phyloP scores from a whole-genome alignment of 2,888 invertebrate species.

The Atherix ibis region DNA sequence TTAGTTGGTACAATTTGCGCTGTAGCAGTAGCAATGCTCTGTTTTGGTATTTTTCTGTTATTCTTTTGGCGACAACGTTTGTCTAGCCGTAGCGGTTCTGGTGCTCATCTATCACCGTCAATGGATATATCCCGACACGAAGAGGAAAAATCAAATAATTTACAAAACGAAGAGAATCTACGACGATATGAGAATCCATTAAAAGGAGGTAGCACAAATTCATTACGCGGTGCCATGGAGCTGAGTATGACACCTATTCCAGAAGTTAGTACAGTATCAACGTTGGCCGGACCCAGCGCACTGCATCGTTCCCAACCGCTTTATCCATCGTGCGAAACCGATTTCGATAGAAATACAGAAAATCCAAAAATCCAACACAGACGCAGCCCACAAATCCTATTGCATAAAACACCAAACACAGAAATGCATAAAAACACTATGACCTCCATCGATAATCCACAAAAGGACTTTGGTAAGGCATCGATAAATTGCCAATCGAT shows the following conservation, averaged over 20 bases:
- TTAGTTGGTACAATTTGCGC: slow-evolving; percentile 33
- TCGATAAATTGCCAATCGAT: slow-evolving; percentile 41
- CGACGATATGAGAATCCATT: slow-evolving; percentile 68
- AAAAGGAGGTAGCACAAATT: slow-evolving; percentile 42
- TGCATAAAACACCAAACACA: slow-evolving; percentile 72
- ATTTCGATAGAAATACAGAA: slow-evolving; percentile 29
- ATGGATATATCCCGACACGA: slow-evolving; percentile 51
- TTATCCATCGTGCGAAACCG: slow-evolving; percentile 28
- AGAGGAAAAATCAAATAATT: slow-evolving; percentile 79
- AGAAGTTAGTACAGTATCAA: slow-evolving; percentile 21
- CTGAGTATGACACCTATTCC: slow-evolving; percentile 30
- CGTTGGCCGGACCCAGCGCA: slow-evolving; percentile 31
- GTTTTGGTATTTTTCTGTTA: slow-evolving; percentile 34
- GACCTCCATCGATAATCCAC: slow-evolving; percentile 37
- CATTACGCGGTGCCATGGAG: slow-evolving; percentile 40
- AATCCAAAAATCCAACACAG: slow-evolving; percentile 27
- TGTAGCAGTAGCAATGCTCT: slow-evolving; percentile 29
- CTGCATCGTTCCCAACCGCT: slow-evolving; percentile 30
- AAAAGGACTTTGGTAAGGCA: slow-evolving; percentile 64
- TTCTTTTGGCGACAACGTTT: slow-evolving; percentile 41
- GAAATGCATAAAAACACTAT: slow-evolving; percentile 74
- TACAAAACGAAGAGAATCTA: slow-evolving; percentile 81
- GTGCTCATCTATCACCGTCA: slow-evolving; percentile 37
- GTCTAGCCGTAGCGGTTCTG: slow-evolving; percentile 35
- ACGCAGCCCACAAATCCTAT: slow-evolving; percentile 45